These are phyloP conservation scores for Anaspis maculata DNA, from an alignment of 2,888 invertebrate species.

Conservation along the genomic window DNA sequence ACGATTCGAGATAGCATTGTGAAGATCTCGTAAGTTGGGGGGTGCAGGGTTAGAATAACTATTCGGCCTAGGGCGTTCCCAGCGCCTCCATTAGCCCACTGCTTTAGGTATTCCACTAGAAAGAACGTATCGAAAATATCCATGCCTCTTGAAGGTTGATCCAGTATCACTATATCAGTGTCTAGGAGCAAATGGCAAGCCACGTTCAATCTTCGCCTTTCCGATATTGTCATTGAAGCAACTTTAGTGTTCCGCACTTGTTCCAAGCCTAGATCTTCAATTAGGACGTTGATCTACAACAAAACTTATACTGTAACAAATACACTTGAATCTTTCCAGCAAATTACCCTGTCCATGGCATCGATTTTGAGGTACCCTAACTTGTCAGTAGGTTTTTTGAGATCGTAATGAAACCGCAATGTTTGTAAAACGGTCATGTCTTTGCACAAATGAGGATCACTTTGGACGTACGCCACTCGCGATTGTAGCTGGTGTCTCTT, in stretches of 20 bases:
- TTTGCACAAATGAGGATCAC: slow-evolving; percentile 69
- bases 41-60: slow-evolving; percentile 84
- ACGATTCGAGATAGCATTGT: slow-evolving; percentile 86
- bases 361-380: slow-evolving; percentile 60
- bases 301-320: too few relatives aligned
- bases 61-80: slow-evolving; percentile 52
- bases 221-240: slow-evolving; percentile 77
- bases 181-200: slow-evolving; percentile 83
- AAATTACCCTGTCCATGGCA: slow-evolving; percentile 61
- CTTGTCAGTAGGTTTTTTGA: slow-evolving; percentile 56
- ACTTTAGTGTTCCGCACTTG: slow-evolving; percentile 84
- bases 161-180: slow-evolving; percentile 77
- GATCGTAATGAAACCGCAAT: slow-evolving; percentile 71
- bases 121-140: slow-evolving; percentile 96
- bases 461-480: slow-evolving; percentile 67
- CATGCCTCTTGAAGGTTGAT: slow-evolving; percentile 82
- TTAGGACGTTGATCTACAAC: slow-evolving; percentile 72
- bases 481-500: slow-evolving; percentile 60
- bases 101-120: slow-evolving; percentile 84
- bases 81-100: slow-evolving; percentile 63
- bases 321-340: too few relatives aligned
- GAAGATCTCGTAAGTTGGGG: slow-evolving; percentile 91
- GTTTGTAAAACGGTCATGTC: slow-evolving; percentile 88
- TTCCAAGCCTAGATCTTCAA: slow-evolving; percentile 85
- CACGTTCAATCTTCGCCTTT: slow-evolving; percentile 76